phyloP scores from a whole-genome alignment of 2,888 invertebrate genomes.

The Epistrophe grossulariae region DNA sequence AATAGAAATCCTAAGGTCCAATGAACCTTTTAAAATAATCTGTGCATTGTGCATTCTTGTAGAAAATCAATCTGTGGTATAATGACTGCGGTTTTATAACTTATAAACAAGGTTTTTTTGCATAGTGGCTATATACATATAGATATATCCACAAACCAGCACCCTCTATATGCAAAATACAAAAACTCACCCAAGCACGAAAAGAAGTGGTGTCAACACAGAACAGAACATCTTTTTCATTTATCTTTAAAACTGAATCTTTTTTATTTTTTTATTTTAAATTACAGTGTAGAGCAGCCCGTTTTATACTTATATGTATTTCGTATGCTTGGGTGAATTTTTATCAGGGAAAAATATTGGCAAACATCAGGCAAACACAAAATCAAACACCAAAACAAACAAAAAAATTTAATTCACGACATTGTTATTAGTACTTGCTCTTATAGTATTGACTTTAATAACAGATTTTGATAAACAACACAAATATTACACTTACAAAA shows the following conservation, averaged over 20 bases:
- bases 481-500: too few species aligned
- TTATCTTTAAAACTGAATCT: conserved; percentile 3
- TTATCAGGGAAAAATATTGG: conserved; percentile 36
- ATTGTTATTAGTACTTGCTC: too few species aligned
- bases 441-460: too few species aligned
- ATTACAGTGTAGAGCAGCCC: conserved; percentile 37
- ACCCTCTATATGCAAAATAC: conserved; percentile 38
- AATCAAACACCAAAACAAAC: neutral
- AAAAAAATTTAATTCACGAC: too few species aligned
- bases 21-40: conserved; percentile 27
- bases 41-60: conserved; percentile 40
- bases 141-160: neutral
- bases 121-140: neutral
- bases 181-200: conserved; percentile 38
- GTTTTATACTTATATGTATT: conserved; percentile 11
- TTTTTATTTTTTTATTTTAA: conserved; percentile 19
- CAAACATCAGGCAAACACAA: neutral
- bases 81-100: conserved; percentile 19
- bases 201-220: conserved; percentile 47
- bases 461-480: too few species aligned
- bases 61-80: conserved; percentile 52
- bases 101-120: neutral
- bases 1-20: neutral
- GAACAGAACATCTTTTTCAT: conserved; percentile 13
- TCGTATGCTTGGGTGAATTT: conserved; percentile 50